Conservation (phyloP, 2,113 vertebrate species). For the Pangasianodon hypophthalmus region DNA sequence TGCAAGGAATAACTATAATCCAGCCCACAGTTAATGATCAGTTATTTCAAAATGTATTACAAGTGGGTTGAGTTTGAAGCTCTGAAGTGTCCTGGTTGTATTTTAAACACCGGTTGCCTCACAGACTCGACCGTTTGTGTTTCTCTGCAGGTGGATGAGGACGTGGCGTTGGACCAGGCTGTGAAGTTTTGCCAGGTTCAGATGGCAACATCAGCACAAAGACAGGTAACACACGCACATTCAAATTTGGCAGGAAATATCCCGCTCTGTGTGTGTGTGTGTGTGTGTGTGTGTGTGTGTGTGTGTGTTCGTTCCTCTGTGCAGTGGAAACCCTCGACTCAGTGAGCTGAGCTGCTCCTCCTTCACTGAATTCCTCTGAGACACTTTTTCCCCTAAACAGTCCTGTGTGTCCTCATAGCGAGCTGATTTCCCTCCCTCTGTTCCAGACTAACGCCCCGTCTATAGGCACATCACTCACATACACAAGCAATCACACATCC, state of each 20-base stretch:
- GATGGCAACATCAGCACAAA: conserved; percentile 88
- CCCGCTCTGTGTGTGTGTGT: not conserved
- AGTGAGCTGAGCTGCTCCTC: not conserved
- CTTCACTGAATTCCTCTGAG: not conserved
- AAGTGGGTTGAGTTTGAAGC: not conserved
- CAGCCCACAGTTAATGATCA: not conserved
- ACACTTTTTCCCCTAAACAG: not conserved
- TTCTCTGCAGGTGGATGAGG: conserved; percentile 89
- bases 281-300: not conserved
- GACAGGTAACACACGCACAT: conserved; percentile 80
- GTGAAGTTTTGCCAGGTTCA: conserved; percentile 99
- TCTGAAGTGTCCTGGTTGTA: not conserved
- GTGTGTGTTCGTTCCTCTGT: not conserved
- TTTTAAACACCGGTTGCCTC: not conserved
- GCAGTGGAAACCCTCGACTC: not conserved
- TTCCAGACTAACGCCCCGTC: not conserved
- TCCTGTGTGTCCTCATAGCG: not conserved
- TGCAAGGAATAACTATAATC: not conserved
- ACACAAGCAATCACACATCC: not conserved
- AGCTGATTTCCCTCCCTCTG: not conserved
- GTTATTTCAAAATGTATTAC: not conserved
- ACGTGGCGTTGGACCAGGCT: conserved; percentile 92
- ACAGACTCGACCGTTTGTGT: not conserved
- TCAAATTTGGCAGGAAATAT: conserved; percentile 26
- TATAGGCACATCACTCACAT: not conserved